phyloP scores from a whole-genome alignment of 2,113 vertebrate genomes.

The Bombycilla garrulus region DNA sequence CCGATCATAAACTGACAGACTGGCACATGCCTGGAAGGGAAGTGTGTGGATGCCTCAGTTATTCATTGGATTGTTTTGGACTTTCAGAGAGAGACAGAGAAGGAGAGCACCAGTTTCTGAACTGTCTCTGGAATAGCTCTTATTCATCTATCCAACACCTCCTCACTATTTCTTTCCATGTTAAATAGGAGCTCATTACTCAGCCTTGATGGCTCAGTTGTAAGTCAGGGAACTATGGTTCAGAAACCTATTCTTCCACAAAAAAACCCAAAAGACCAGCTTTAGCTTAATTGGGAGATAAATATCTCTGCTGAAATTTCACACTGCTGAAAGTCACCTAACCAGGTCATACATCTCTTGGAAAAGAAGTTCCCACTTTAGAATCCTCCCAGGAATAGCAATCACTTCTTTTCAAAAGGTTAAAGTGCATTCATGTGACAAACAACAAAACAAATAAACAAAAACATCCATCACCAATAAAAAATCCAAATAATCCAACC shows the following conservation, averaged over 20 bases:
- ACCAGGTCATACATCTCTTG: neutral
- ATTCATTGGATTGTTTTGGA: neutral
- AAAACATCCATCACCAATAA: neutral
- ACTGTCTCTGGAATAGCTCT: neutral
- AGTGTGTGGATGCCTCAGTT: neutral
- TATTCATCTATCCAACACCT: neutral
- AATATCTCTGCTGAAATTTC: neutral
- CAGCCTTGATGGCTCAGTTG: neutral
- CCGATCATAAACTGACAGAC: neutral
- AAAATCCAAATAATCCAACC: neutral
- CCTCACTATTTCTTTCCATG: neutral
- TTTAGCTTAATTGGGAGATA: neutral
- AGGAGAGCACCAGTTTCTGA: neutral
- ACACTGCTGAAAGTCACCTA: neutral
- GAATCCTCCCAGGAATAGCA: neutral
- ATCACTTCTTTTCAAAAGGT: neutral
- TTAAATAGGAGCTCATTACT: neutral
- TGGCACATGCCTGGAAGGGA: neutral
- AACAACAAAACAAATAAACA: neutral
- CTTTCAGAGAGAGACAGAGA: neutral
- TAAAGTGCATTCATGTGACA: slow-evolving; percentile 54
- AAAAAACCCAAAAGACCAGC: neutral
- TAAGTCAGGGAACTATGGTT: neutral
- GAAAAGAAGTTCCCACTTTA: neutral
- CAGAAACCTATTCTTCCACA: neutral